A percentile compares a stretch with the other conserved stretches of the same genome.
phyloP scores from a whole-genome alignment of 2,797 vertebrate species.

The Lophius americanus region DNA sequence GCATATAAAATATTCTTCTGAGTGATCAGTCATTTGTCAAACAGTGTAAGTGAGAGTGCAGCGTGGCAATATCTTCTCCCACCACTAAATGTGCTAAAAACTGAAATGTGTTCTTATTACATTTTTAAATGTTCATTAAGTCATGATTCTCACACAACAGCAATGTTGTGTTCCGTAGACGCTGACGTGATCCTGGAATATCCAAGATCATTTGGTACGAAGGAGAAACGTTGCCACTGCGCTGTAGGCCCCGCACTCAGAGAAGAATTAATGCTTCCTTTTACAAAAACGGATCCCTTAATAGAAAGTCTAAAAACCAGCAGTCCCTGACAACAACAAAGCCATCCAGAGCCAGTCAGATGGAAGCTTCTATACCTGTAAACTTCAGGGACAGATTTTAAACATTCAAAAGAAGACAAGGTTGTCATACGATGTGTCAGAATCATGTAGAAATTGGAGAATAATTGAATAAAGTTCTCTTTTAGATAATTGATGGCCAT shows the following conservation, averaged over 20 bases:
- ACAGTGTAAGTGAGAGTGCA: too few species aligned
- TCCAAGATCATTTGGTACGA: constrained; percentile 5
- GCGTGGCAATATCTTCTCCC: too few species aligned
- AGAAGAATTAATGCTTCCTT: neutral
- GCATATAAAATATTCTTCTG: too few species aligned
- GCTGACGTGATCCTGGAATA: neutral
- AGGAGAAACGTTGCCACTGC: constrained; percentile 26
- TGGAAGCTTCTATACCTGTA: constrained; percentile 2
- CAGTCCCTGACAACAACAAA: neutral
- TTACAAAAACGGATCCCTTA: neutral
- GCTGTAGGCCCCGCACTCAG: neutral
- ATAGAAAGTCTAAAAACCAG: neutral
- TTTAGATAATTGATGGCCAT: too few species aligned
- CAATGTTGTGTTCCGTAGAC: neutral
- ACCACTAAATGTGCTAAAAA: neutral
- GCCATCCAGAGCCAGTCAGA: neutral
- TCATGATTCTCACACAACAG: neutral
- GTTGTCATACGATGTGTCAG: too few species aligned
- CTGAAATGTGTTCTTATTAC: neutral
- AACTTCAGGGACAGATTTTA: neutral
- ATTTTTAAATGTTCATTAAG: too few species aligned
- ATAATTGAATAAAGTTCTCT: too few species aligned
- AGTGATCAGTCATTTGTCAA: too few species aligned
- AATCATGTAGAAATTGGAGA: too few species aligned
- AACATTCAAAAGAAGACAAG: too few species aligned